phyloP scores from a whole-genome alignment of 2,113 vertebrate genomes.

The Cottus gobio region DNA sequence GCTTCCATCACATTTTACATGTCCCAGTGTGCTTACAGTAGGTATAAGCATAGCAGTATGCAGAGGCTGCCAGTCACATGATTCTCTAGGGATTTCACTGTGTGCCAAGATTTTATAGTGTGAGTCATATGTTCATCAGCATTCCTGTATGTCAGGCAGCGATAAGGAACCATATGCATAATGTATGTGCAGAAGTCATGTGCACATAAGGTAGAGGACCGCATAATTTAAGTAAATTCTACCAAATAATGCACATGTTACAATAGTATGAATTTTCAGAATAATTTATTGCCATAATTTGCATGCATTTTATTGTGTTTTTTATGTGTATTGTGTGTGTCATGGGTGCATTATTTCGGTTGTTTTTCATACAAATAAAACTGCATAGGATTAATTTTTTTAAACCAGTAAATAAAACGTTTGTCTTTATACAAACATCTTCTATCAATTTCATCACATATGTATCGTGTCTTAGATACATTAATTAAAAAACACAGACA shows the following conservation, averaged over 20 bases:
- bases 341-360: neutral
- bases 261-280: neutral
- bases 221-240: slow-evolving; percentile 11
- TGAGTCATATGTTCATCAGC: slow-evolving; percentile 11
- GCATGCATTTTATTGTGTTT: no score
- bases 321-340: neutral
- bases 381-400: neutral
- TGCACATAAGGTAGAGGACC: neutral
- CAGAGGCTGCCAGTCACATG: neutral
- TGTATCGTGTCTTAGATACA: neutral
- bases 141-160: slow-evolving; percentile 20
- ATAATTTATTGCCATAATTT: neutral
- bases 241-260: neutral
- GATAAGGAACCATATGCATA: slow-evolving; percentile 25
- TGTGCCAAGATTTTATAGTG: slow-evolving; percentile 6
- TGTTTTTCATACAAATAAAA: neutral
- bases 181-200: slow-evolving; percentile 31
- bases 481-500: slow-evolving; percentile 29
- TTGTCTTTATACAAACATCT: neutral
- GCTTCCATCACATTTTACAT: neutral
- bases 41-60: neutral
- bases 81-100: neutral
- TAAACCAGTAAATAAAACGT: neutral
- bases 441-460: neutral
- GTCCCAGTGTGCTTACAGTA: neutral